phyloP scores from a whole-genome alignment of 2,797 vertebrate genomes.

The Nyctalus aviator region DNA sequence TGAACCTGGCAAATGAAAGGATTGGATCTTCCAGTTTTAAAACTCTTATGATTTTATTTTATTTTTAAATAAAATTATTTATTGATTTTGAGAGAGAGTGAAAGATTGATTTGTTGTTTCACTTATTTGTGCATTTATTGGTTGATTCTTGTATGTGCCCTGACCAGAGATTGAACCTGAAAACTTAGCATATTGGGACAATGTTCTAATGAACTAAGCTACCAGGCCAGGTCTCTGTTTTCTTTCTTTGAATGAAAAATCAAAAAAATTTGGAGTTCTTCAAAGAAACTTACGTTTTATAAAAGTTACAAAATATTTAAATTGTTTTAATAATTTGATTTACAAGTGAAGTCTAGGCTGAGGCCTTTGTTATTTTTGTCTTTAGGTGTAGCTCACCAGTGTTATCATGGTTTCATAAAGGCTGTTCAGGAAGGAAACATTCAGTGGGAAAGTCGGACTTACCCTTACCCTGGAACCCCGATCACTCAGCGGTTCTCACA shows the following conservation, averaged over 20 bases:
- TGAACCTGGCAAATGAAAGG: not conserved
- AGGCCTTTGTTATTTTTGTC: not conserved
- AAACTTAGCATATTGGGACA: not conserved
- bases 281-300: not conserved
- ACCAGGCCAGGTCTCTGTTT: not conserved
- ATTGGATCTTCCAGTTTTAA: conserved; percentile 46
- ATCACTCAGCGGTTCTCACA: conserved; percentile 99
- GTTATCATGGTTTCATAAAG: conserved; percentile 98
- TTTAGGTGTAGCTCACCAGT: conserved; percentile 98
- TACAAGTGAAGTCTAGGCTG: conserved; percentile 10
- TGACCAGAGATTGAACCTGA: not conserved
- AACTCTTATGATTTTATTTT: conserved; percentile 37
- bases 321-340: conserved; percentile 37
- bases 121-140: not conserved
- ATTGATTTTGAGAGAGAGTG: not conserved
- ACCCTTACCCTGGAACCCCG: conserved; percentile 99
- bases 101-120: not conserved
- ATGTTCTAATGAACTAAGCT: not conserved
- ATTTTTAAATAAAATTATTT: not conserved
- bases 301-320: not conserved
- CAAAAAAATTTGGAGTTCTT: conserved; percentile 29
- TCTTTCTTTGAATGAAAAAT: conserved; percentile 57
- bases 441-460: conserved; percentile 99
- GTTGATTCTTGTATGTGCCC: not conserved
- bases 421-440: conserved; percentile 98